Conservation (phyloP, 2,113 vertebrate genomes). For the Pungitius pungitius region DNA sequence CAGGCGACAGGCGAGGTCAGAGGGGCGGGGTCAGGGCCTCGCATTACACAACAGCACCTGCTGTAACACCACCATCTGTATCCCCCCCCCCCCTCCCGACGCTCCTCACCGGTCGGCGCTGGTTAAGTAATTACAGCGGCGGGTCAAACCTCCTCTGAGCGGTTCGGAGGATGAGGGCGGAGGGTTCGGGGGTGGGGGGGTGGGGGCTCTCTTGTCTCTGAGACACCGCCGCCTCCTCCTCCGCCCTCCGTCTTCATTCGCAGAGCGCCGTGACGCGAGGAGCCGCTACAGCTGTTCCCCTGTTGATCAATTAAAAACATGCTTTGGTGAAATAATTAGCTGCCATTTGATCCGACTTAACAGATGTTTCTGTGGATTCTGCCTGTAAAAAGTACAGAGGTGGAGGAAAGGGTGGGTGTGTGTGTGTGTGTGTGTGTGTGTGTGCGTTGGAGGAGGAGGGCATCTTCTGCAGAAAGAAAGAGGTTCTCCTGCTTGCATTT, state of each 20-base stretch:
- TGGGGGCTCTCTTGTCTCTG: conserved; percentile 41
- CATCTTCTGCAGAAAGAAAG: conserved; percentile 38
- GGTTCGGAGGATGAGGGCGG: conserved; percentile 22
- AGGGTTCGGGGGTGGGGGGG: conserved; percentile 31
- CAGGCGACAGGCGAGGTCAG: too few relatives aligned
- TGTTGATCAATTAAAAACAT: conserved; percentile 83
- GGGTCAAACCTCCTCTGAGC: conserved; percentile 53
- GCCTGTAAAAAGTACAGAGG: conserved; percentile 70
- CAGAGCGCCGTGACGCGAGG: conserved; percentile 56
- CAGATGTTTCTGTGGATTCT: conserved; percentile 77
- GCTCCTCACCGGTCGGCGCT: conserved; percentile 47
- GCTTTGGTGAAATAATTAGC: conserved; percentile 82
- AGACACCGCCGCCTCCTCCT: neutral
- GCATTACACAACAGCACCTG: neutral
- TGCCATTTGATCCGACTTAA: conserved; percentile 81
- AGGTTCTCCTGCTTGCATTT: conserved; percentile 53
- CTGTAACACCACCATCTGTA: too few relatives aligned
- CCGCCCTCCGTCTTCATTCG: conserved; percentile 43
- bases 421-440: conserved; percentile 11
- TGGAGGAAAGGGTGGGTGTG: conserved; percentile 47
- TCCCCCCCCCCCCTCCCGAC: too few relatives aligned
- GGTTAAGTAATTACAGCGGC: conserved; percentile 49
- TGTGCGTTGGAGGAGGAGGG: conserved; percentile 5
- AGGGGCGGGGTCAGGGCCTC: neutral
- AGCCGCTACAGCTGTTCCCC: conserved; percentile 77